Evolutionary conservation across 2,113 vertebrate genomes (phyloP), one percentile per base, ranked within the genome.

Genomic region (Periophthalmus modestus): DNA sequence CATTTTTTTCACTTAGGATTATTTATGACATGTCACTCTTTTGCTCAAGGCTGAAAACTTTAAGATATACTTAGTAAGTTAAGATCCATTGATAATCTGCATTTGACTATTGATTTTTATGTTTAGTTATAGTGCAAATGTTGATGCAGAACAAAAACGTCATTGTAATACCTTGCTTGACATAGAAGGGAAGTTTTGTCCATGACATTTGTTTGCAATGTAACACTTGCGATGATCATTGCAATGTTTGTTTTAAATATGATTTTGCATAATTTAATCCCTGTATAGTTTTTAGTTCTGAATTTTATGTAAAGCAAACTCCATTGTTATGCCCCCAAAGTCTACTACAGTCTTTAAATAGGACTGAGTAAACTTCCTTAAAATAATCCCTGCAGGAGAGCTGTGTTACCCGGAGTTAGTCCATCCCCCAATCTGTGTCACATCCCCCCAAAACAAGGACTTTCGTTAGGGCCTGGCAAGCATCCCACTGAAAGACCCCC

Each of bases 381-480:
- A 76, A 87, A 88, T 89, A 85, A 88, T 85, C 80, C 72, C 63
- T 68, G 84, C 72, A 81, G 74, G 79, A 85, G 69, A 85, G 54
- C 82, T 66, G 70, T 75, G 83, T 87, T 87, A 69, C 70, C 85
- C 39, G 5, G 28, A 79, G 75, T 48, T 77, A 10, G 63, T 85
- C 87, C 89, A 78, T 72, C 83, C 88, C 85, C 86, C 85, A 80
- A 73, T 74, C 71, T 77, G 69, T 84, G 80, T 85, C 82, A 80
- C 73, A 55, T 54, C 77, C 77, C 71, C 74, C 77, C 79, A 89
- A 85, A 89, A 89, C 80, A 83, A 90, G 83, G 76, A 88, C 88
- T 93, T 93, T 93, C 90, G 86, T 92, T 92, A 89, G 88, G 86
- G 85, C 83, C 91, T 90, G 85, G 85, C 90, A 92, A 88, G 90